Evolutionary conservation across 1,140 invertebrate genomes (phyloP), one percentile per base, ranked within the genome.

Genomic region (Aphaenogaster ashmeadi): DNA sequence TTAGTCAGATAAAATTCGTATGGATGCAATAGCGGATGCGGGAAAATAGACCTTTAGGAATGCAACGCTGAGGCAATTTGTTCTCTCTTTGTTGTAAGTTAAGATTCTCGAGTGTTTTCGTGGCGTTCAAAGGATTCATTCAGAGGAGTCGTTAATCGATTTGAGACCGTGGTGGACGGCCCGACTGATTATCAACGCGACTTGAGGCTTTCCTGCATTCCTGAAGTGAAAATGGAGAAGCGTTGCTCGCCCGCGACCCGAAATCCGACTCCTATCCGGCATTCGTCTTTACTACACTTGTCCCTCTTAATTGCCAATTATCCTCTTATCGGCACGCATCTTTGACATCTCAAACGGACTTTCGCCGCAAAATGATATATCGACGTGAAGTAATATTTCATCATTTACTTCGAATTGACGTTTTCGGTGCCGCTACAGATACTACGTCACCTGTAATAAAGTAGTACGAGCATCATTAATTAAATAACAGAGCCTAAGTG

Each of bases 201-300:
- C 50, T 54, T 7, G 33, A 33, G 33, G 18, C 54, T 38, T 27
- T 87, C 77, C 81, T 86, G 83, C 87, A 91, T 92, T 92, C 89
- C 80, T 91, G 27, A 66, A 89, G 91, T 89, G 91, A 91, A 91
- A 92, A 90, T 62, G 62, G 33, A 54, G 81, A 89, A 58, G 66
- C 7, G 4, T 15, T 4, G 36, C 64, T 38, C 52, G 5, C 38
- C 3, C 36, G 44, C 58, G 88, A 67, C 71, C 64, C 88, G 74
- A 91, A 91, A 88, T 87, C 41, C 58, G 13, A 36, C 6, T 27
- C 71, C 15, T 66, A 58, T 88, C 18, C 47, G 44, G 18, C 27
- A 52, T 77, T 87, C 33, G 27, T 60, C 60, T 77, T 33, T 36
- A 27, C 13, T 71, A 54, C 36, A 21, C 38, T 86, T 44, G 52